Evolutionary conservation across 2,797 vertebrate genomes (phyloP), one percentile per base, ranked within the genome.

Genomic region (Cyclura pinguis): DNA sequence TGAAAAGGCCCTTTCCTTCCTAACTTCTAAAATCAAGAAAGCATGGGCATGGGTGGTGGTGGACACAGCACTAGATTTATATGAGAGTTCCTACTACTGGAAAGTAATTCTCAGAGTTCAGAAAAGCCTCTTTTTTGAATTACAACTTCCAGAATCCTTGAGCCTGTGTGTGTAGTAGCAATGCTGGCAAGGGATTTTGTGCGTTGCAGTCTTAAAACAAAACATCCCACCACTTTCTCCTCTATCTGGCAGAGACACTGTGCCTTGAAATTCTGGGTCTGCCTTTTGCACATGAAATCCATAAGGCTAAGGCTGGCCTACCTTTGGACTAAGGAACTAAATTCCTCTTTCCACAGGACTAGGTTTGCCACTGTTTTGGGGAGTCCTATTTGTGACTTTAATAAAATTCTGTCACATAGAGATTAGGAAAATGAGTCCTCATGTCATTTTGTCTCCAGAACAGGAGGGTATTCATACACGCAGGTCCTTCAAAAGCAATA

Each of bases 21-120:
- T 57, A 57, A 57, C 52, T n/a, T 57, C 16, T 77, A 57, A 59
- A 86, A 59, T 76, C 52, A 85, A 85, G 64, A 62, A 86, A 59
- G 57, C 22, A 55, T 57, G 78, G 52, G 12, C 22, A 73, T 32
- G 62, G 32, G 64, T 2, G 14, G 38, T 38, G 35, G 4, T 47
- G 42, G 4, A 47, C 42, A 47, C 55, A 62, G 73, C 14, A 59
- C 16, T 52, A 74, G 52, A 27, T 86, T 59, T 76, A 12, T 77
- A 24, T 35, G 76, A 86, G 52, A 77, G 27, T 27, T 77, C 35
- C 55, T 77, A 27, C 47, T 77, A 76, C 7, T 32, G 73, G 20
- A 62, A 62, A 62, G 22, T 22, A 62, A 62, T 62, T 62, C 4
- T 62, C 20, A 62, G 59, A 62, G 59, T 16, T 50, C 14, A 20